A percentile compares a stretch with the other conserved stretches of the same genome.
These are phyloP conservation scores for Parochlus steinenii DNA, from an alignment of 2,888 invertebrate species.

Conservation along the genomic window DNA sequence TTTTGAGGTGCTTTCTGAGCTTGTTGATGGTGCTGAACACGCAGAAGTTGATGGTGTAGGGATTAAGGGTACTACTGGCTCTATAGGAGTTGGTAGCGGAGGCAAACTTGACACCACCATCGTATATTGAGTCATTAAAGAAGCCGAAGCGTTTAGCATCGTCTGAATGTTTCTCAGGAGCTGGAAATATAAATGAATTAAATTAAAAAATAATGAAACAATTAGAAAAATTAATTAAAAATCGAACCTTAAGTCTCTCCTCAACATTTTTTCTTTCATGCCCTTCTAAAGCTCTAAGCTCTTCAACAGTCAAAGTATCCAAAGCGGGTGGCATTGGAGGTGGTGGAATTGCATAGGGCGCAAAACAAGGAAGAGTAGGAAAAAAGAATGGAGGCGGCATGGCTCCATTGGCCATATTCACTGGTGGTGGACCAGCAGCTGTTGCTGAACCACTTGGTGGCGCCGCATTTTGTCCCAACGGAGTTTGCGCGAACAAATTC, in stretches of 20 bases:
- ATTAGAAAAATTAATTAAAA: background rate
- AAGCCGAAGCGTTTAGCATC: conserved; percentile 81
- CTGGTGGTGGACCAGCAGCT: conserved; percentile 42
- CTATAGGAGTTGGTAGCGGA: conserved; percentile 26
- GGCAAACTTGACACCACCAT: conserved; percentile 43
- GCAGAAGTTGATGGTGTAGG: conserved; percentile 7
- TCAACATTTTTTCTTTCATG: conserved; percentile 74
- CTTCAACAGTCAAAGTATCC: conserved; percentile 60
- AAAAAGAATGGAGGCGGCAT: conserved; percentile 38
- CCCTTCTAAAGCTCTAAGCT: conserved; percentile 79
- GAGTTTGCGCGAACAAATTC: conserved; percentile 17
- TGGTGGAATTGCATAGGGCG: conserved; percentile 39
- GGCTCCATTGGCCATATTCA: conserved; percentile 28
- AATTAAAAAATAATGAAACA: conserved; percentile 5
- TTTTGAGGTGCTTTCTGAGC: conserved; percentile 9
- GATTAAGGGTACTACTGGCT: conserved; percentile 11
- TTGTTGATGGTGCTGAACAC: conserved; percentile 12
- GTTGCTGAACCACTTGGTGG: conserved; percentile 18
- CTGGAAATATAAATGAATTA: conserved; percentile 29
- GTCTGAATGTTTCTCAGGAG: conserved; percentile 70
- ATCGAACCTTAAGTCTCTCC: conserved; percentile 59
- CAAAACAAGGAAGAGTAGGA: conserved; percentile 35
- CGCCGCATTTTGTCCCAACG: conserved; percentile 18
- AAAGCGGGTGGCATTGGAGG: conserved; percentile 65
- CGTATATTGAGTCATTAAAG: conserved; percentile 89